Evolutionary conservation across 2,888 invertebrate genomes (phyloP).

Genomic region (Orthosia gracilis): DNA sequence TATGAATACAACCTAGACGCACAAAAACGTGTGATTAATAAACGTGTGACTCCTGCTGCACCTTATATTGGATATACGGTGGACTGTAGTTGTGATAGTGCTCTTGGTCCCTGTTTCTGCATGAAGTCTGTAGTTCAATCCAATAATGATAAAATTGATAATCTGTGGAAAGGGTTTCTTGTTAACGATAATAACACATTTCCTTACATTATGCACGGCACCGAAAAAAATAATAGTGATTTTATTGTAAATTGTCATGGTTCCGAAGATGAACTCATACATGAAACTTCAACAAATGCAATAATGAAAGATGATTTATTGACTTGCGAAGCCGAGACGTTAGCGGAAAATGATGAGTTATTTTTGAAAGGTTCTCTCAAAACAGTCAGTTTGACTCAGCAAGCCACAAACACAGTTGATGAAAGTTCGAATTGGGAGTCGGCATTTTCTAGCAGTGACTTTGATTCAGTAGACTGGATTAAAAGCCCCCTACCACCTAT

Average conservation of each 20-base stretch:
- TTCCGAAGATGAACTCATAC: neutral
- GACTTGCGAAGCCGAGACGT: slow-evolving; percentile 61
- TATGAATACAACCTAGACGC: neutral
- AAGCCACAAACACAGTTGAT: slow-evolving; percentile 68
- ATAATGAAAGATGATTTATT: slow-evolving; percentile 25
- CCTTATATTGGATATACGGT: slow-evolving; percentile 81
- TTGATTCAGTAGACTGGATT: slow-evolving; percentile 66
- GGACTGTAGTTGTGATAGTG: slow-evolving; percentile 77
- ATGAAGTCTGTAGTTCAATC: slow-evolving; percentile 74
- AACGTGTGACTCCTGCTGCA: neutral
- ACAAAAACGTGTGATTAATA: neutral
- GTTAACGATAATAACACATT: slow-evolving; percentile 62
- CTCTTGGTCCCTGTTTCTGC: slow-evolving; percentile 76
- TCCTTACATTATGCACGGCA: slow-evolving; percentile 78
- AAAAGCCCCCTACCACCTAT: slow-evolving; percentile 60
- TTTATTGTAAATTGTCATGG: slow-evolving; percentile 6
- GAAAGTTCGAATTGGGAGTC: slow-evolving; percentile 63
- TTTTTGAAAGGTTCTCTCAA: slow-evolving; percentile 70
- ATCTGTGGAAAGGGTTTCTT: slow-evolving; percentile 73
- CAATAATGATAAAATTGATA: slow-evolving; percentile 70
- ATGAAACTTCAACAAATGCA: slow-evolving; percentile 2
- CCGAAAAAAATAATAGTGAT: slow-evolving; percentile 48
- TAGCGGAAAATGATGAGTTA: slow-evolving; percentile 64
- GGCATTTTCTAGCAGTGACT: slow-evolving; percentile 61
- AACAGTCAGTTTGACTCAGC: slow-evolving; percentile 56